These are phyloP conservation scores for Nyctalus aviator DNA, from an alignment of 2,797 vertebrate genomes.

Conservation along the genomic window DNA sequence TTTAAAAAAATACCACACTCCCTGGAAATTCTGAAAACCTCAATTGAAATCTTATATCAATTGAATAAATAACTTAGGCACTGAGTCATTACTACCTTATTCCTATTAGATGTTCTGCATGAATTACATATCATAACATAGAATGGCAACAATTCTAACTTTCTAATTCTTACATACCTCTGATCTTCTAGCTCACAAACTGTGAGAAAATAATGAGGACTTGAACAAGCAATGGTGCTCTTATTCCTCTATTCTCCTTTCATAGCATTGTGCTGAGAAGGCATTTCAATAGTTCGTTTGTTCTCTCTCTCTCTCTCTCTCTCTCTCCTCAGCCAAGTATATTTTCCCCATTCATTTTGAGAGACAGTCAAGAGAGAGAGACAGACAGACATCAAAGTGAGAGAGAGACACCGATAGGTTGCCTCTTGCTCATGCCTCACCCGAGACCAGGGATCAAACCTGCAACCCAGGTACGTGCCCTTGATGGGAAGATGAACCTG, in stretches of 20 bases:
- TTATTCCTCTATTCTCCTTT: not conserved
- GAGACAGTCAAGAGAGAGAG: too few species aligned
- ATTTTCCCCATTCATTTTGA: too few species aligned
- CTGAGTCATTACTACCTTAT: not conserved
- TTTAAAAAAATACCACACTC: not conserved
- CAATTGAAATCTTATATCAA: not conserved
- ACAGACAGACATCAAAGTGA: too few species aligned
- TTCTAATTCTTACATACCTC: constrained; percentile 22
- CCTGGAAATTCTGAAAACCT: constrained; percentile 19
- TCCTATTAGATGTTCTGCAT: constrained; percentile 8
- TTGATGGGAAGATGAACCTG: too few species aligned
- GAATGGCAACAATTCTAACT: constrained; percentile 34
- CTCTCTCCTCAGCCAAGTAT: too few species aligned
- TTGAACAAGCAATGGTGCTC: not conserved
- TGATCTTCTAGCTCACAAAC: not conserved
- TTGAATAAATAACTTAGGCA: not conserved
- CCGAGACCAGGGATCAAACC: too few species aligned
- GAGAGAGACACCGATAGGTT: too few species aligned
- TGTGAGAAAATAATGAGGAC: not conserved
- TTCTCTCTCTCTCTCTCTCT: not conserved
- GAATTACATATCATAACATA: not conserved
- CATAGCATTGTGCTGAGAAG: not conserved
- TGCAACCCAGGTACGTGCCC: too few species aligned
- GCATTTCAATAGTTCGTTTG: not conserved
- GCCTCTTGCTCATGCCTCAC: too few species aligned